A percentile compares a stretch with the other conserved stretches of the same genome.
Evolutionary conservation across 1,140 invertebrate genomes (phyloP).

Genomic region (Nebria ingens): DNA sequence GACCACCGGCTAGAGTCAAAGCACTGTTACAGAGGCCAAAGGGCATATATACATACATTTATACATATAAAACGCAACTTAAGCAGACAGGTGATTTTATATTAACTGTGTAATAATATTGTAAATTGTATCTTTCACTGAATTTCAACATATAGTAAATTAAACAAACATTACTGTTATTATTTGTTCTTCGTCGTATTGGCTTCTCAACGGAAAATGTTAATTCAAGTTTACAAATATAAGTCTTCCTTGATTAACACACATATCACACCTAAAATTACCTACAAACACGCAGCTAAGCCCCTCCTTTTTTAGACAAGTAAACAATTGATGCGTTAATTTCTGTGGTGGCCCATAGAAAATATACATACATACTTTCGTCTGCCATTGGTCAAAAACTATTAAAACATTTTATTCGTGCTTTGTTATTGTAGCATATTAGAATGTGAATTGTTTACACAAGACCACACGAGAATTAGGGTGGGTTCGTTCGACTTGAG

Average conservation of each 20-base stretch:
- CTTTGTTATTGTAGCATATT: neutral
- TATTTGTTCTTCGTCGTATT: neutral
- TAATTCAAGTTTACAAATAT: neutral
- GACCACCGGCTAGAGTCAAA: neutral
- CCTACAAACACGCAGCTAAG: neutral
- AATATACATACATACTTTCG: neutral
- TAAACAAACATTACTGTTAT: neutral
- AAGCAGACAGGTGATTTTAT: neutral
- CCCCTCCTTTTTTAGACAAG: neutral
- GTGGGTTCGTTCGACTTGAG: neutral
- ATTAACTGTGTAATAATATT: neutral
- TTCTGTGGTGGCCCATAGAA: neutral
- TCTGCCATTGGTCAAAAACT: neutral
- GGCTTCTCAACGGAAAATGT: neutral
- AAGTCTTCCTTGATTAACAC: neutral
- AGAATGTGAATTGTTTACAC: neutral
- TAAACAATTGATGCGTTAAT: too few relatives aligned
- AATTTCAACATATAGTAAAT: neutral
- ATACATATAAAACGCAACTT: neutral
- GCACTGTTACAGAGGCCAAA: neutral
- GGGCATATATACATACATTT: neutral
- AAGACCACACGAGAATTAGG: neutral
- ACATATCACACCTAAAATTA: neutral
- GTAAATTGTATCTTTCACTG: neutral
- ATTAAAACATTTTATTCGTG: too few relatives aligned